Conservation (phyloP, 2,797 vertebrate genomes). For the Loris lydekkerianus region DNA sequence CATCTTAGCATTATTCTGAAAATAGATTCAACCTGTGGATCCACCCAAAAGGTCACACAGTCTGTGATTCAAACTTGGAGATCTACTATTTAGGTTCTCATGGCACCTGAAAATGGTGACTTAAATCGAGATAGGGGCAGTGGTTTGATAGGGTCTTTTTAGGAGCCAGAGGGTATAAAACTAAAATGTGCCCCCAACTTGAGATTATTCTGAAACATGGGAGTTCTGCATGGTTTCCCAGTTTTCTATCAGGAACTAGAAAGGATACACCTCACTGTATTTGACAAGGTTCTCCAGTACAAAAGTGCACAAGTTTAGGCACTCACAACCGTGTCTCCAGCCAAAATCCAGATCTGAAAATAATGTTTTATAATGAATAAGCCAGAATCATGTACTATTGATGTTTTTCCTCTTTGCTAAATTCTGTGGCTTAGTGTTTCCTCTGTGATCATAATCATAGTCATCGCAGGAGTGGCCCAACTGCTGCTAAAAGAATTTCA, state of each 20-base stretch:
- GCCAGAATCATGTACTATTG: background rate
- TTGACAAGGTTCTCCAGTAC: background rate
- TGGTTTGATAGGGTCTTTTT: background rate
- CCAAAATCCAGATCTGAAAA: background rate
- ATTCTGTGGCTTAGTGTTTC: background rate
- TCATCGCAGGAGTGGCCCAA: background rate
- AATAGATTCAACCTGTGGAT: background rate
- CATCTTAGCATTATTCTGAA: background rate
- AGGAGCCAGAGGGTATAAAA: background rate
- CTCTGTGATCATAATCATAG: background rate
- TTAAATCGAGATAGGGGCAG: background rate
- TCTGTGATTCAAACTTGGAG: background rate
- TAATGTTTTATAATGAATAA: background rate
- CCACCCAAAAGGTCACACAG: background rate
- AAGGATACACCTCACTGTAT: background rate
- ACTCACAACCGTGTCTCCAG: background rate
- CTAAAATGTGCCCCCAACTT: background rate
- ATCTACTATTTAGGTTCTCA: accelerated
- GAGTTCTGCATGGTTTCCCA: background rate
- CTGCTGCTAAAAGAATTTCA: background rate
- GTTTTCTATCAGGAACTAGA: background rate
- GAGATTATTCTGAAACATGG: background rate
- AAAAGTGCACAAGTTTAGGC: background rate
- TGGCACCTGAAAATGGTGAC: background rate
- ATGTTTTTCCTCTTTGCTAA: background rate